phyloP scores from a whole-genome alignment of 2,113 vertebrate genomes.

The Hippocampus mohnikei region DNA sequence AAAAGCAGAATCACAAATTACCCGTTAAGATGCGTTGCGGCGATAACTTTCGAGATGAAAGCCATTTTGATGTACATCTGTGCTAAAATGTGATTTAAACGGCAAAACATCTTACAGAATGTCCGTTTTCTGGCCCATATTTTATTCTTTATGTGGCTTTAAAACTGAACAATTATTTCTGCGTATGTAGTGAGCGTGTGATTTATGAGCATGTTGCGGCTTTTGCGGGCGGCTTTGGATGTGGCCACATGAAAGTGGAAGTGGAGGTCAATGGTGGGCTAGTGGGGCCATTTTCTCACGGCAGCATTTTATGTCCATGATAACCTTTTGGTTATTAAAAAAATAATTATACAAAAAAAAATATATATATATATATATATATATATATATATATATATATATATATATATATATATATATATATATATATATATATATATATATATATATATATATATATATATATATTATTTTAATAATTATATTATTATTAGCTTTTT shows the following conservation, averaged over 20 bases:
- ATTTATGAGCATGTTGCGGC: conserved; percentile 62
- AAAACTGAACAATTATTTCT: conserved; percentile 20
- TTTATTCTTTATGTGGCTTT: conserved; percentile 28
- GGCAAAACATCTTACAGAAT: conserved; percentile 19
- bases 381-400: no score
- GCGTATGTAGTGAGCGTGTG: conserved; percentile 34
- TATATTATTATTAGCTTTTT: no score
- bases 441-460: no score
- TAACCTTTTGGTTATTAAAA: no score
- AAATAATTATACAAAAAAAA: no score
- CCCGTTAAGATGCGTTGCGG: not conserved
- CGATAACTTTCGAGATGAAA: conserved; percentile 31
- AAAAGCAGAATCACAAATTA: conserved; percentile 16
- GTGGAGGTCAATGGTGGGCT: conserved; percentile 49
- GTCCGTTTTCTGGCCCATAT: conserved; percentile 12
- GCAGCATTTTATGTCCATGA: conserved; percentile 11
- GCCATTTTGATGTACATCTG: conserved; percentile 14
- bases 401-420: no score
- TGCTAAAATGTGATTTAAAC: conserved; percentile 4
- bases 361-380: no score
- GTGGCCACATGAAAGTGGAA: conserved; percentile 56
- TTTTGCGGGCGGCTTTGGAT: conserved; percentile 45
- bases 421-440: no score
- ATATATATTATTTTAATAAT: no score
- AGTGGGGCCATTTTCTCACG: conserved; percentile 53